Evolutionary conservation across 2,797 vertebrate genomes (phyloP).

Genomic region (Acomys russatus): DNA sequence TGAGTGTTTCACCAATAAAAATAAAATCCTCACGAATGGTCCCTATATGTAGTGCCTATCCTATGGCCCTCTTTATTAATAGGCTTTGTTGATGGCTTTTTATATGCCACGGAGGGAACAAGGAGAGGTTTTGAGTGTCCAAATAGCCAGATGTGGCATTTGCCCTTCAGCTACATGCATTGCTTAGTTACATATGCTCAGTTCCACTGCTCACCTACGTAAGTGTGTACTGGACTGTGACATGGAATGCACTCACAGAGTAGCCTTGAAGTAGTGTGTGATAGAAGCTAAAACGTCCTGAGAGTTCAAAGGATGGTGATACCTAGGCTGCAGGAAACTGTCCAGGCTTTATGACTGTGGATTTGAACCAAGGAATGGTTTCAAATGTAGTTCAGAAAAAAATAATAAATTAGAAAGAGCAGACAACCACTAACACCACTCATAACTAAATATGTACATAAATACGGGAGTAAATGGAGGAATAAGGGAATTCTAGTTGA

Average conservation of each 20-base stretch:
- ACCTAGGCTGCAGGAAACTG: background rate
- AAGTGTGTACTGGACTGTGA: background rate
- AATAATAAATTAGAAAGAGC: background rate
- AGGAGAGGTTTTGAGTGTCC: background rate
- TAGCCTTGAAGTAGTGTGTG: background rate
- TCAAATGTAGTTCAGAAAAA: background rate
- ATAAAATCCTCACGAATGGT: slow-evolving; percentile 33
- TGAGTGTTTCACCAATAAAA: slow-evolving; percentile 36
- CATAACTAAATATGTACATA: background rate
- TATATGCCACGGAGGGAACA: background rate
- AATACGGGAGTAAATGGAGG: background rate
- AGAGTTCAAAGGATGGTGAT: background rate
- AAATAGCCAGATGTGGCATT: background rate
- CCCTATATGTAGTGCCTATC: background rate
- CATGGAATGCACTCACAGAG: background rate
- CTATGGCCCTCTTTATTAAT: slow-evolving; percentile 33
- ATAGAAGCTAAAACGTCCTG: background rate
- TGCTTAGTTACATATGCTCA: background rate
- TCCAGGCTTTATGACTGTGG: background rate
- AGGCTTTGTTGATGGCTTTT: background rate
- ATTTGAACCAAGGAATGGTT: slow-evolving; percentile 36
- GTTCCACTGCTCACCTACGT: background rate
- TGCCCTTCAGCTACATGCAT: background rate
- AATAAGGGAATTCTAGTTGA: background rate
- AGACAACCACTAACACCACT: background rate